Evolutionary conservation across 2,797 vertebrate species (phyloP).

Genomic region (Labroides dimidiatus): DNA sequence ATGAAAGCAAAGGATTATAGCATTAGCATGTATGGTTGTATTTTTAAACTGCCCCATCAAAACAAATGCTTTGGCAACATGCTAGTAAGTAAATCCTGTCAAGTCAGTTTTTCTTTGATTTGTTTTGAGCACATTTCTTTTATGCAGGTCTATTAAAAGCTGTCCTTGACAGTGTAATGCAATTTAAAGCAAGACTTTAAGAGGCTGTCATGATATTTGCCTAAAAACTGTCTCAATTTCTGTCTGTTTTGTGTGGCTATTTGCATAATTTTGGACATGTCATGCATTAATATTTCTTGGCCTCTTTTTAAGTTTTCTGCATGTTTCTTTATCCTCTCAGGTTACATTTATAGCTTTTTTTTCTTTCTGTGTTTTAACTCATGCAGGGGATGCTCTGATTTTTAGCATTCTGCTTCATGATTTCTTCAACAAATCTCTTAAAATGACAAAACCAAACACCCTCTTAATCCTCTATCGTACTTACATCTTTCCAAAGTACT

Average conservation of each 20-base stretch:
- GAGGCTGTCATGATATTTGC: background rate
- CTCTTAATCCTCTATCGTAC: background rate
- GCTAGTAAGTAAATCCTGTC: conserved; percentile 38
- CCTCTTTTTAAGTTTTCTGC: background rate
- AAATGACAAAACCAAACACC: background rate
- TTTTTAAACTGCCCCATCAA: conserved; percentile 43
- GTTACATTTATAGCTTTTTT: background rate
- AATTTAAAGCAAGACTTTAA: background rate
- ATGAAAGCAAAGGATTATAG: conserved; percentile 29
- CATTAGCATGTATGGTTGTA: conserved; percentile 10
- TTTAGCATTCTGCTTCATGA: background rate
- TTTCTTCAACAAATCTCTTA: background rate
- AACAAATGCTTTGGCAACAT: conserved; percentile 22
- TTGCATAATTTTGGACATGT: background rate
- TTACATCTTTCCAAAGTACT: too few species aligned
- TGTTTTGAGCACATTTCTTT: conserved; percentile 24
- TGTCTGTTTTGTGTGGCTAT: background rate
- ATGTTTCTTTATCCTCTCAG: background rate
- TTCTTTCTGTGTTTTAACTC: background rate
- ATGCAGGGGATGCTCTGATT: too few species aligned
- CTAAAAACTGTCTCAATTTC: background rate
- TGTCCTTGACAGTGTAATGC: background rate
- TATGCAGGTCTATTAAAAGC: conserved; percentile 22
- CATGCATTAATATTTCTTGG: too few species aligned
- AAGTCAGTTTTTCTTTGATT: conserved; percentile 13